phyloP scores from a whole-genome alignment of 2,888 invertebrate genomes.

The Nymphalis c-album region DNA sequence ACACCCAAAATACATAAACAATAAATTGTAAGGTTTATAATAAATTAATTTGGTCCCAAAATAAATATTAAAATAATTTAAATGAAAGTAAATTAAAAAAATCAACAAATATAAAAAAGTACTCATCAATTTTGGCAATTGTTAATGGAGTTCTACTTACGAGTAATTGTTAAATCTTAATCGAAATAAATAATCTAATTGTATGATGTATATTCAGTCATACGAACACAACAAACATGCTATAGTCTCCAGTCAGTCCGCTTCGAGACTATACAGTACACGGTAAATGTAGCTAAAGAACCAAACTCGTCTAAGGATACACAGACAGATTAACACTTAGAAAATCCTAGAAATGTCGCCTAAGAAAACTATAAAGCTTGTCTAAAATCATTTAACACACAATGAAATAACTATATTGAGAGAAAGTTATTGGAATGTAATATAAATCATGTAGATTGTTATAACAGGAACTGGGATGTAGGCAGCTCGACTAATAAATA shows the following conservation, averaged over 20 bases:
- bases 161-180: conserved; percentile 69
- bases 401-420: conserved; percentile 59
- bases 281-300: conserved; percentile 57
- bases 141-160: conserved; percentile 75
- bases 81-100: conserved; percentile 68
- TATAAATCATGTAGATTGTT: conserved; percentile 54
- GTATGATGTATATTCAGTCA: conserved; percentile 66
- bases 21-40: conserved; percentile 69
- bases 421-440: conserved; percentile 73
- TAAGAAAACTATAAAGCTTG: conserved; percentile 73
- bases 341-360: conserved; percentile 63
- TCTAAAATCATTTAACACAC: conserved; percentile 67
- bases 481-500: conserved; percentile 47
- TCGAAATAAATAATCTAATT: conserved; percentile 75
- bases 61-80: conserved; percentile 79
- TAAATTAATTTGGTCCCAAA: conserved; percentile 82
- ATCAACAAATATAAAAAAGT: conserved; percentile 73
- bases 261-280: conserved; percentile 67
- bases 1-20: conserved; percentile 75
- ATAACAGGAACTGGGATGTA: conserved; percentile 51
- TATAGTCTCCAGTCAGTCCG: conserved; percentile 52
- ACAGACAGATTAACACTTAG: conserved; percentile 63
- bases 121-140: conserved; percentile 80
- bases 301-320: conserved; percentile 63
- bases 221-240: conserved; percentile 58